Base-by-base conservation (phyloP, 2,113 vertebrate species). In the Anguilla rostrata region DNA sequence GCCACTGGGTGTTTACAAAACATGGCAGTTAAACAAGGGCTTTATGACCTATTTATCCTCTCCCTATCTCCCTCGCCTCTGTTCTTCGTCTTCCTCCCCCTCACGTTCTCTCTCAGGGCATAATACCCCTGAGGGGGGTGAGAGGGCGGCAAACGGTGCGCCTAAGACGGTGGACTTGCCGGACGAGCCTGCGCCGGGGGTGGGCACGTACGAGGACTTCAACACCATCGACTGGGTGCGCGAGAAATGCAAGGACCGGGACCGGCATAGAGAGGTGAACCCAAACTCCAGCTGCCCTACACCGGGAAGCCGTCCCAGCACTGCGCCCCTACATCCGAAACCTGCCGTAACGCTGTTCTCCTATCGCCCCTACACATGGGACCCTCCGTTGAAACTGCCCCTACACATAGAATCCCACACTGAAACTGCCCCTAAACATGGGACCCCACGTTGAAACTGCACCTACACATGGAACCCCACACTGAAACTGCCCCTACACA, bases 161-260 rank as follows among this genome's bases (percentile, higher is more conserved):
- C 93, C 90, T 89, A 94, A 95, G 14, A 93, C 96, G 92, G 96
- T 97, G 96, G 97, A 97, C 91, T 95, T 97, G 86, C 92, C 97
- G 84, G 97, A 97, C 86, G 97, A 97, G 5, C 96, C 96, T 18
- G 93, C 97, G 2, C 97, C 97, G 0, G 97, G 97, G 0, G 95
- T 97, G 90, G 97, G 97, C 26, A 97, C 96, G 63, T 97, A 97
- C 0, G 97, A 97, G 84, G 97, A 97, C 87, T 97, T 97, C 26
- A 97, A 97, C 91, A 97, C 97, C 0, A 97, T 97, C 5, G 97
- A 97, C 2, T 97, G 97, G 97, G 97, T 97, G 90, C 94, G 97
- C 82, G 97, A 97, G 92, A 97, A 97, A 83, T 97, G 96, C 88
- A 95, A 97, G 88, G 97, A 97, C 86, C 91, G 97, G n/a, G 97